Conservation (phyloP, 64 coral and sea anemone genomes). For the Dendronephthya gigantea region DNA sequence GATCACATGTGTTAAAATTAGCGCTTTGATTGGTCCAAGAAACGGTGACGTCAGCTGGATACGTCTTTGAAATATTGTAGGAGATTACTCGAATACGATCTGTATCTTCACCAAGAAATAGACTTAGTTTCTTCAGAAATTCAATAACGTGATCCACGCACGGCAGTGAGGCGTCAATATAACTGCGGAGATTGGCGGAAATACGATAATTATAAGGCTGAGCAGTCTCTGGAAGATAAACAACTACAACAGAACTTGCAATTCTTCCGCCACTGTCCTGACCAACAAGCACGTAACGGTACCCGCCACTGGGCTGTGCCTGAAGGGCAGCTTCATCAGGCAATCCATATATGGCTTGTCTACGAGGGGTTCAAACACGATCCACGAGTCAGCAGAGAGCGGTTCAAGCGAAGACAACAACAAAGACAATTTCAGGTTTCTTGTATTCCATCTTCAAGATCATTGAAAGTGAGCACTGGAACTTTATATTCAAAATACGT, state of each 20-base stretch:
- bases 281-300: slow-evolving; percentile 14
- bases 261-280: slow-evolving; percentile 26
- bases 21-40: slow-evolving; percentile 17
- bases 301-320: slow-evolving; percentile 12
- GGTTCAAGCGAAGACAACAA: not conserved
- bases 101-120: not conserved
- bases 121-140: not conserved
- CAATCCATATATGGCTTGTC: slow-evolving; percentile 33
- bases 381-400: slow-evolving; percentile 29
- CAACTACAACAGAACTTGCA: not conserved
- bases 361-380: slow-evolving; percentile 31
- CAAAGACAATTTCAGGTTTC: slow-evolving; percentile 9
- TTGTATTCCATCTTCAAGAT: slow-evolving; percentile 42
- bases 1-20: not conserved
- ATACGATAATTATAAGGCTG: slow-evolving; percentile 19
- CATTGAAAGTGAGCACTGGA: slow-evolving; percentile 26
- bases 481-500: slow-evolving; percentile 26
- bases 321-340: not conserved
- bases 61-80: slow-evolving; percentile 27
- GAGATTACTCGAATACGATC: not conserved
- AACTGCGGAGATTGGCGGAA: slow-evolving; percentile 15
- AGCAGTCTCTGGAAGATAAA: not conserved
- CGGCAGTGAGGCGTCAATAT: slow-evolving; percentile 9
- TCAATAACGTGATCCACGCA: slow-evolving; percentile 25
- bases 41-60: slow-evolving; percentile 18